These are phyloP conservation scores for Antrozous pallidus DNA, from an alignment of 2,797 vertebrate genomes.

Conservation along the genomic window DNA sequence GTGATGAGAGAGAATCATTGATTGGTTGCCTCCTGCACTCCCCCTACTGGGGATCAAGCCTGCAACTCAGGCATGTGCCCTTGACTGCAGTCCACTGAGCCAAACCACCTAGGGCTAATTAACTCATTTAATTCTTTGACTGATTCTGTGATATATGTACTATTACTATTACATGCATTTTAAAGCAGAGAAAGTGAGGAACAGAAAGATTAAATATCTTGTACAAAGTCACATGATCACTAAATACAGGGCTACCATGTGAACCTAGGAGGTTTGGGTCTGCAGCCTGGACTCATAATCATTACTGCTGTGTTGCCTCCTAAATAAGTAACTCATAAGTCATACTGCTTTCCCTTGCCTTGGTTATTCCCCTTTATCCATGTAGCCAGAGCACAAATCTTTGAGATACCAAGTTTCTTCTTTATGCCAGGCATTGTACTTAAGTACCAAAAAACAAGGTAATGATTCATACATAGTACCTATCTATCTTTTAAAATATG, in stretches of 20 bases:
- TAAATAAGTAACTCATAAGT: not conserved
- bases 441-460: not conserved
- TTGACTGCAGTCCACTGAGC: not conserved
- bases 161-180: not conserved
- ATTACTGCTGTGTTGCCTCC: not conserved
- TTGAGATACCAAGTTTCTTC: not conserved
- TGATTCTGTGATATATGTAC: not conserved
- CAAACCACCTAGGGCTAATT: not conserved
- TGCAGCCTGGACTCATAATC: not conserved
- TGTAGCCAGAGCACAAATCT: not conserved
- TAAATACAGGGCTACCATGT: not conserved
- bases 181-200: not conserved
- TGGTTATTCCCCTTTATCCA: not conserved
- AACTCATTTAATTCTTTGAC: not conserved
- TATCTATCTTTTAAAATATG: not conserved
- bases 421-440: not conserved
- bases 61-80: too few species aligned
- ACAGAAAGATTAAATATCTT: not conserved
- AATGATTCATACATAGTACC: not conserved
- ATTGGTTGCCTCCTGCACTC: too few species aligned
- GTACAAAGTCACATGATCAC: not conserved
- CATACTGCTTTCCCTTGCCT: not conserved
- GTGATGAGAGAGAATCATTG: too few species aligned
- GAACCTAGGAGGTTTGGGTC: not conserved
- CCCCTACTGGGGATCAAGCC: too few species aligned